These are phyloP conservation scores for Spisula solida DNA, from an alignment of 2,888 invertebrate species.

Conservation along the genomic window DNA sequence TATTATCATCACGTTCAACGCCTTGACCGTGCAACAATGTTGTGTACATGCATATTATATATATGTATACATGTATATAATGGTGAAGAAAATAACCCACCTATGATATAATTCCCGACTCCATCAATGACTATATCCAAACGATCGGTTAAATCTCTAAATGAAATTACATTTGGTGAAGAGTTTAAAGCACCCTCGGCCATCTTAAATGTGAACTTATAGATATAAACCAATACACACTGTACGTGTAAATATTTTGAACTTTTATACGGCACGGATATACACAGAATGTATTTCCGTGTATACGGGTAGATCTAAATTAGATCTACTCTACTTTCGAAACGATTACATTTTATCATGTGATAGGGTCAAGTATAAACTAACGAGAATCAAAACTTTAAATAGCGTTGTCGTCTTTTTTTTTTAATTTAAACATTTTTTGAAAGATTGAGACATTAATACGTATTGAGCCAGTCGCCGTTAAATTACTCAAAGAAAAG, in stretches of 20 bases:
- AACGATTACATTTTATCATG: slow-evolving; percentile 18
- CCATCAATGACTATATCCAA: slow-evolving; percentile 32
- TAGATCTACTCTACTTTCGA: not conserved
- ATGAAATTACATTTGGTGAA: slow-evolving; percentile 11
- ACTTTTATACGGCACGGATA: too few species aligned
- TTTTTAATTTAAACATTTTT: not conserved
- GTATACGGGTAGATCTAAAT: not conserved
- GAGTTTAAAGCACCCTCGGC: not conserved
- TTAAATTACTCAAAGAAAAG: too few species aligned
- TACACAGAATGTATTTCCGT: too few species aligned
- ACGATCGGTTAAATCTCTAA: slow-evolving; percentile 45
- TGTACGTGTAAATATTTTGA: not conserved
- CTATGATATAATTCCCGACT: slow-evolving; percentile 38
- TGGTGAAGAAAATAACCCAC: not conserved
- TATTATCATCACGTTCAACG: too few species aligned
- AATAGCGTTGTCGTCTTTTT: not conserved
- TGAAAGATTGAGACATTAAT: not conserved
- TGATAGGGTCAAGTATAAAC: not conserved
- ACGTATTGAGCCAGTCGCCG: too few species aligned
- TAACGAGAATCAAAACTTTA: not conserved
- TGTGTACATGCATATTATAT: too few species aligned
- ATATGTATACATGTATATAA: not conserved
- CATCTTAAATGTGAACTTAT: not conserved
- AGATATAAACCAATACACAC: not conserved
- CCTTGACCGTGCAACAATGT: too few species aligned